Percentiles rank a stretch among this genome's conserved stretches.
Conservation (phyloP, 2,797 vertebrate species). For the Pipistrellus kuhlii region DNA sequence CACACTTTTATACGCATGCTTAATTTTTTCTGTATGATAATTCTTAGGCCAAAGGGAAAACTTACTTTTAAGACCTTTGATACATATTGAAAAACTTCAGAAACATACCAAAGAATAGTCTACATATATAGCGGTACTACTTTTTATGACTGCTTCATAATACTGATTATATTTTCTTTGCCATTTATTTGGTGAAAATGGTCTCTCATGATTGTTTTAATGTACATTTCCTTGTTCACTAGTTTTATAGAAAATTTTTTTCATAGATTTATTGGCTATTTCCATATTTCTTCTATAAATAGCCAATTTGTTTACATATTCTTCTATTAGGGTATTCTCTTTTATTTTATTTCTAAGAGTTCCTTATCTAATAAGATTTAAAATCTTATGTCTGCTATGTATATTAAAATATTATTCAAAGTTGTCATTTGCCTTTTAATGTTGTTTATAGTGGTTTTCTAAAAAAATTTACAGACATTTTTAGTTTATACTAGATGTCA, state of each 20-base stretch:
- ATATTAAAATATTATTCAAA: conserved; percentile 23
- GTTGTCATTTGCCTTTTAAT: conserved; percentile 17
- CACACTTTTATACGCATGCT: not conserved
- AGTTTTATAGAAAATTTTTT: conserved; percentile 6
- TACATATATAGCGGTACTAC: not conserved
- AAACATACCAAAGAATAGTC: conserved; percentile 4
- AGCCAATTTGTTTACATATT: not conserved
- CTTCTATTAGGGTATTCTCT: not conserved
- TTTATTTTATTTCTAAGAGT: conserved; percentile 20
- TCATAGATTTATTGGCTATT: not conserved
- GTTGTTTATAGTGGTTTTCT: not conserved
- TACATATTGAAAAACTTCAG: not conserved
- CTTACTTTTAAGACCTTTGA: conserved; percentile 47
- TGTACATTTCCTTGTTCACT: not conserved
- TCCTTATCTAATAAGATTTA: not conserved
- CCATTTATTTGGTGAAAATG: conserved; percentile 20
- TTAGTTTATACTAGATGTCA: not conserved
- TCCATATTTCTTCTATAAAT: conserved; percentile 45
- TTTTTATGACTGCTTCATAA: not conserved
- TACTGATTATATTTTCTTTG: not conserved
- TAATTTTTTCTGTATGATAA: not conserved
- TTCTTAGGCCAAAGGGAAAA: conserved; percentile 9
- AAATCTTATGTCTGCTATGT: not conserved
- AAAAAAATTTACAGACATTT: not conserved
- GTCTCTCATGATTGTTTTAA: not conserved